These are phyloP conservation scores for Schlechtendalia chinensis DNA, from an alignment of 1,140 invertebrate genomes.

Conservation along the genomic window DNA sequence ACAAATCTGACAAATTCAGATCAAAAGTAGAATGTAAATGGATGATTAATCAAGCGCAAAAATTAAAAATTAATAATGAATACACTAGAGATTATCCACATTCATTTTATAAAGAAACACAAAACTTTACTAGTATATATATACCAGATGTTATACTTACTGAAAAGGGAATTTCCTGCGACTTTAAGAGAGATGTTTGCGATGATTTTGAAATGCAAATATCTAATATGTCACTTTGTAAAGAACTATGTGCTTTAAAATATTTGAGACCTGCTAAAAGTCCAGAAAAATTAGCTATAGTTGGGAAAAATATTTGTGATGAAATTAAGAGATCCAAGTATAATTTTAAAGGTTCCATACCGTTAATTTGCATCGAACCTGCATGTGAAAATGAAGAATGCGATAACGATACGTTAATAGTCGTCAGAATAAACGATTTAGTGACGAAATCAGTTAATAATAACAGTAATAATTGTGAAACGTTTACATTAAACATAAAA, in stretches of 20 bases:
- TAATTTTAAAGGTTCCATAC: neutral
- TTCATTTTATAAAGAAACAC: neutral
- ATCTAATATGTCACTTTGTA: neutral
- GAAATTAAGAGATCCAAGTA: neutral
- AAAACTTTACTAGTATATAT: neutral
- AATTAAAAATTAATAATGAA: constrained; percentile 8
- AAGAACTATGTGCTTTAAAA: neutral
- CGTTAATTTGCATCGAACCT: neutral
- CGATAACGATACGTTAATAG: neutral
- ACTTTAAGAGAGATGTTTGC: neutral
- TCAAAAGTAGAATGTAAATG: constrained; percentile 32
- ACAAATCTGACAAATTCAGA: constrained; percentile 8
- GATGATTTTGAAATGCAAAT: neutral
- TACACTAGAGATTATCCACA: neutral
- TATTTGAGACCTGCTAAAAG: neutral
- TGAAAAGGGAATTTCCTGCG: neutral
- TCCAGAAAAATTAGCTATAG: constrained; percentile 12
- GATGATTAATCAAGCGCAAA: constrained; percentile 7
- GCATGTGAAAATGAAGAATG: neutral
- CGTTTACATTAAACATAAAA: neutral
- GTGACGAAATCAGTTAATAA: neutral
- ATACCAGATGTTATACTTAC: constrained; percentile 2
- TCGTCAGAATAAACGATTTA: constrained; percentile 11
- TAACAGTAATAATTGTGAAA: neutral
- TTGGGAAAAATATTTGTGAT: neutral